Evolutionary conservation across 2,888 invertebrate genomes (phyloP), one percentile per base, ranked within the genome.

Genomic region (Gandaritis pyraliata): DNA sequence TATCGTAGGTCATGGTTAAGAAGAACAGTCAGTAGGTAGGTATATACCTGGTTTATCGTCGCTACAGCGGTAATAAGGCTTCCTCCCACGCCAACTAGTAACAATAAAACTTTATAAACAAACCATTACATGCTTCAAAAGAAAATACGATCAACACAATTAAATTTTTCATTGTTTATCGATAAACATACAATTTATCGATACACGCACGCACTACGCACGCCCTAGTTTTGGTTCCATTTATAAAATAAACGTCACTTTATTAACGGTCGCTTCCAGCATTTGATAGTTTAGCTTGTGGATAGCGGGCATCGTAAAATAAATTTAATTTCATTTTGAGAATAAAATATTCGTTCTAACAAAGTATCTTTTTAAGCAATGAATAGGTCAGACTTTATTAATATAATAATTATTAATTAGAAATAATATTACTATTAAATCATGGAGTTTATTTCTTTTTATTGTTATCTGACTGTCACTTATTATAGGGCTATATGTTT

Each of bases 191-290:
- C 7, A 29, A 11, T 16, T 56, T 8, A 48, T 41, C 56, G 52
- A 52, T 13, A 43, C 18, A 15, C 46, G 60, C 51, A 48, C 52
- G 61, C 61, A 57, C 52, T 56, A 56, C 55, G 54, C 46, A 36
- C 63, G 58, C 47, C 58, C 61, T 47, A 61, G 36, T 54, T 61
- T 56, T 47, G 36, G 13, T 63, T 51, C 52, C 43, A 56, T 52
- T 56, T 49, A 60, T 61, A 59, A 64, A 65, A 62, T 53, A n/a
- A 46, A 48, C 41, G 51, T 59, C 54, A 41, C 30, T 60, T 62
- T 60, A 57, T 60, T 65, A 58, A 65, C 52, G 56, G 36, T 29
- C 15, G 30, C 33, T 13, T 49, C 16, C 5, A 23, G 23, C 12
- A 33, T 49, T 51, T 39, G 15, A 39, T 38, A 38, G 15, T 45